Base-by-base conservation (phyloP, 2,888 invertebrate species). In the Ecliptopera silaceata region DNA sequence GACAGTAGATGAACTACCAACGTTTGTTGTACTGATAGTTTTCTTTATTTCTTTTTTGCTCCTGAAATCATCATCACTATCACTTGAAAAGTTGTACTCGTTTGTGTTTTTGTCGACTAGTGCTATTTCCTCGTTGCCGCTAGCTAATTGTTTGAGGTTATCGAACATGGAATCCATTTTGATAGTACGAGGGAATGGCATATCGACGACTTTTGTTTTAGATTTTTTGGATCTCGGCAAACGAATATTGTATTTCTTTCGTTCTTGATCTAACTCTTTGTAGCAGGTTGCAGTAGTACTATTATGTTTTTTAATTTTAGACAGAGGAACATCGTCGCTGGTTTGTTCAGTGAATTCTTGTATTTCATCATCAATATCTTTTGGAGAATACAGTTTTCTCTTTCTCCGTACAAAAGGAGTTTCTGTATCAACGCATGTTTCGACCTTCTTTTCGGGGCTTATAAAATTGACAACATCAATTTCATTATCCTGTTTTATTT, bases 311-410 rank as follows among this genome's bases (percentile, higher is more conserved):
- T 74, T 75, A 1, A 64, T 44, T 50, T 76, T 70, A 0, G 69
- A 64, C 5, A 64, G 51, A 13, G 57, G 32, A 1, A 58, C 56
- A 29, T 72, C 66, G 13, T 74, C 66, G n/a, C 68, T 53, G 3
- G 12, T 62, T 4, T 67, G 63, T 15, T 43, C 38, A 17, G 56
- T 17, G 15, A 32, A 39, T 2, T 46, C 34, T 3, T 49, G 22
- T 15, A 15, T 65, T 32, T 71, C 61, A 39, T 65, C 52, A 4
- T 70, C 58, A 1, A 65, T 53, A 29, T 80, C 73, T 74, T 86
- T 86, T 0, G 86, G 83, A 0, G 88, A 88, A 53, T 87, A 90
- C 3, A 90, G 71, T 65, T 88, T 89, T 12, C 88, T 81, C 68
- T 82, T 88, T 59, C 72, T 76, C 39, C 74, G 77, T 15, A 62